Conservation (phyloP, 2,888 invertebrate genomes). For the Cantharis rustica region DNA sequence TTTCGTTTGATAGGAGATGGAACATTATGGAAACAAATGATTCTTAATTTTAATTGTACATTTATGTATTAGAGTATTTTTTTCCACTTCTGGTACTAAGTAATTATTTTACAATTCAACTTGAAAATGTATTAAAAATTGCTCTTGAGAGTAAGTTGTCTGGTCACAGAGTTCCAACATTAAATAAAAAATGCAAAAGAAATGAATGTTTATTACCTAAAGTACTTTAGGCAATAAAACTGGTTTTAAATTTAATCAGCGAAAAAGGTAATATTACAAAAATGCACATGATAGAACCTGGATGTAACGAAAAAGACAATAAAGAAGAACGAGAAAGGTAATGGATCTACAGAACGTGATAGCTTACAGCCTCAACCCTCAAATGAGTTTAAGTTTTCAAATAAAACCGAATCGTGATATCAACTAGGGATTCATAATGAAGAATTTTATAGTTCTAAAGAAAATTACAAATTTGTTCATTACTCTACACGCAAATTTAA, state of each 20-base stretch:
- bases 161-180: background rate
- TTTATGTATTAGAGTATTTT: background rate
- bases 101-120: no score
- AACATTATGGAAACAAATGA: background rate
- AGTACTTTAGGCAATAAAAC: slow-evolving; percentile 3
- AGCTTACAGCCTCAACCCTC: slow-evolving; percentile 39
- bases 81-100: no score
- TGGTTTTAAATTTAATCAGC: slow-evolving; percentile 4
- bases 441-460: slow-evolving; percentile 32
- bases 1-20: background rate
- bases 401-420: slow-evolving; percentile 44
- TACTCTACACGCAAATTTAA: slow-evolving; percentile 7
- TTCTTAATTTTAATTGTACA: background rate
- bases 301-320: slow-evolving; percentile 36
- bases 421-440: slow-evolving; percentile 40
- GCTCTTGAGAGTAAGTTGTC: background rate
- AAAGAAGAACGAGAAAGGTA: slow-evolving; percentile 42
- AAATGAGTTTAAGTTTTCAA: slow-evolving; percentile 44
- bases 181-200: background rate
- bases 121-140: background rate
- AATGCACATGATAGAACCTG: slow-evolving; percentile 5
- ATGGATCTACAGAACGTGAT: slow-evolving; percentile 41
- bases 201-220: slow-evolving; percentile 1
- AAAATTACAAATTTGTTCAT: slow-evolving; percentile 27
- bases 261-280: slow-evolving; percentile 5